These are phyloP conservation scores for Pilophorus perplexus DNA, from an alignment of 2,888 invertebrate species.

Conservation along the genomic window DNA sequence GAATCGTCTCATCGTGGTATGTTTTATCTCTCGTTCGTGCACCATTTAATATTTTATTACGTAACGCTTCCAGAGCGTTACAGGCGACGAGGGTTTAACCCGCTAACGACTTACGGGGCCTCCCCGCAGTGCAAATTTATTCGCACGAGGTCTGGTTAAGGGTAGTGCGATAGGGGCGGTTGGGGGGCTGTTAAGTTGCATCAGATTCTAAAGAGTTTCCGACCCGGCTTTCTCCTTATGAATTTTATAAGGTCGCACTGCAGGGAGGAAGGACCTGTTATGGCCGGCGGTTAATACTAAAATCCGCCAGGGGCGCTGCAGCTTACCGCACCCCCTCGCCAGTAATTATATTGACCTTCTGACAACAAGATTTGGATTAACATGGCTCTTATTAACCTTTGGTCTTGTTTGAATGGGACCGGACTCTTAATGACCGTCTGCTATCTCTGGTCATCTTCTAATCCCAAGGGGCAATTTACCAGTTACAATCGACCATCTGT, in stretches of 20 bases:
- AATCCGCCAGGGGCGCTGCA: constrained; percentile 5
- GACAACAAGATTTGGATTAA: no score
- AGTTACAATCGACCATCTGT: no score
- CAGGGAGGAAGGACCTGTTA: constrained; percentile 14
- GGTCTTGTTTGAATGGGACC: no score
- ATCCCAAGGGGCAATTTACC: no score
- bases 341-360: no score
- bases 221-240: constrained; percentile 30
- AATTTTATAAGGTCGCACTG: constrained; percentile 35
- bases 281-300: constrained; percentile 14
- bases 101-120: no score
- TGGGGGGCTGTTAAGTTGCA: constrained; percentile 6
- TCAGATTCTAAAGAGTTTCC: constrained; percentile 17
- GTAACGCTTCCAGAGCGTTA: neutral
- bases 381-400: no score
- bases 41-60: neutral
- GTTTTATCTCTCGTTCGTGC: no score
- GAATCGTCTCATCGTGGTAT: no score
- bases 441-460: no score
- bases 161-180: neutral
- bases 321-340: no score
- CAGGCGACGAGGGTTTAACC: neutral
- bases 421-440: no score
- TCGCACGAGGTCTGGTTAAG: neutral
- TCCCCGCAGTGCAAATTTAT: constrained; percentile 22